phyloP scores from a whole-genome alignment of 2,797 vertebrate species.

The Petrocephalus schoutedeni region DNA sequence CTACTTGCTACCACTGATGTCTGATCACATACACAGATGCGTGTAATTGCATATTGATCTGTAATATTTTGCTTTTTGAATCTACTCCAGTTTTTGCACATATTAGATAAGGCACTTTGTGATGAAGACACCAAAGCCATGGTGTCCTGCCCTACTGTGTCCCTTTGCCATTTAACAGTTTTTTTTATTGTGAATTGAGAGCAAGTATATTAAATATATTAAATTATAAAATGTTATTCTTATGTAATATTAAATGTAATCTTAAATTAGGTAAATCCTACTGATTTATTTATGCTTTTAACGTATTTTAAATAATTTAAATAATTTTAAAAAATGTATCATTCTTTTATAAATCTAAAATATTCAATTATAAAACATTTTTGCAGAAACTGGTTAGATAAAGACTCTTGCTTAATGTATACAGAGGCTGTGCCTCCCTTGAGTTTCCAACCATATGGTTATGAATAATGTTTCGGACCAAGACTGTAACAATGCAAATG shows the following conservation, averaged over 20 bases:
- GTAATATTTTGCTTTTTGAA: slow-evolving; percentile 43
- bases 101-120: neutral
- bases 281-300: neutral
- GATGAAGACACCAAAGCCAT: neutral
- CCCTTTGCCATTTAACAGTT: neutral
- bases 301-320: neutral
- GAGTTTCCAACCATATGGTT: neutral
- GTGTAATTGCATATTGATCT: slow-evolving; percentile 50
- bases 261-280: neutral
- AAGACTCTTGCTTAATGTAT: neutral
- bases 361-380: neutral
- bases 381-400: neutral
- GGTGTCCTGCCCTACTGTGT: too few relatives aligned
- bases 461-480: neutral
- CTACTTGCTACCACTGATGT: slow-evolving; percentile 27
- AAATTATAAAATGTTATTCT: neutral
- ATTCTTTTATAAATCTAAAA: neutral
- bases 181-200: neutral
- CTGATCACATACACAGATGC: slow-evolving; percentile 38
- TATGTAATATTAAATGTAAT: too few relatives aligned
- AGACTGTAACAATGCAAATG: neutral
- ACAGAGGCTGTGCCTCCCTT: neutral
- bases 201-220: neutral
- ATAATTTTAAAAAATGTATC: neutral
- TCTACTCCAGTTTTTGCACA: slow-evolving; percentile 17